Conservation (phyloP, 2,113 vertebrate species). For the Microcebus lehilahytsara region DNA sequence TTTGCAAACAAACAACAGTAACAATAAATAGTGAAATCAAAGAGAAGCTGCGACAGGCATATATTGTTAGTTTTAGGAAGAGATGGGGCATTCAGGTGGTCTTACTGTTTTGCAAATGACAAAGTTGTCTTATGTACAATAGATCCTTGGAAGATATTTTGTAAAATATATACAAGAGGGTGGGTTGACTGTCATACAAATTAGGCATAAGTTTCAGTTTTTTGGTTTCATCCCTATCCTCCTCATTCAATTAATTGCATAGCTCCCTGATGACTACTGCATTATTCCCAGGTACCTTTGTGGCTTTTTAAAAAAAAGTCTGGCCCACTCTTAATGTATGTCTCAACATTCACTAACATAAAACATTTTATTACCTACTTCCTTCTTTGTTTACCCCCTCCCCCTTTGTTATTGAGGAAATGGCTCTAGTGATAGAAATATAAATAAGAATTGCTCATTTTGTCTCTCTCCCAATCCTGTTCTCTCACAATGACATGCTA, state of each 20-base stretch:
- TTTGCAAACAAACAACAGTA: not conserved
- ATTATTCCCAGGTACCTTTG: not conserved
- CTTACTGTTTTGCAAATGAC: not conserved
- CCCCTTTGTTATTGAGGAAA: not conserved
- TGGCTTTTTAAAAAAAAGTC: not conserved
- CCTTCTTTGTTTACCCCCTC: not conserved
- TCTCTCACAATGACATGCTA: not conserved
- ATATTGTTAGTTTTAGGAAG: not conserved
- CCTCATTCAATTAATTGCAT: not conserved
- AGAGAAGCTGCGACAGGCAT: rapidly evolving
- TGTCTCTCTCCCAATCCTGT: not conserved
- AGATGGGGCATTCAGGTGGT: not conserved
- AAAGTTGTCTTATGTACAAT: not conserved
- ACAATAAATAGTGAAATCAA: not conserved
- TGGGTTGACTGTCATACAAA: not conserved
- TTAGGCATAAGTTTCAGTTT: not conserved
- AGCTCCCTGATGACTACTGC: not conserved
- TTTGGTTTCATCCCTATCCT: not conserved
- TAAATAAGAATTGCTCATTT: not conserved
- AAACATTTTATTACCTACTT: not conserved
- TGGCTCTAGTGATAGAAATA: not conserved
- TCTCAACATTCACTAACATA: not conserved
- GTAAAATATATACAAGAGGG: not conserved
- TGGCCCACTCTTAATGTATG: not conserved
- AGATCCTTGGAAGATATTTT: not conserved